phyloP scores from a whole-genome alignment of 1,140 invertebrate genomes.

The Colletes gigas region DNA sequence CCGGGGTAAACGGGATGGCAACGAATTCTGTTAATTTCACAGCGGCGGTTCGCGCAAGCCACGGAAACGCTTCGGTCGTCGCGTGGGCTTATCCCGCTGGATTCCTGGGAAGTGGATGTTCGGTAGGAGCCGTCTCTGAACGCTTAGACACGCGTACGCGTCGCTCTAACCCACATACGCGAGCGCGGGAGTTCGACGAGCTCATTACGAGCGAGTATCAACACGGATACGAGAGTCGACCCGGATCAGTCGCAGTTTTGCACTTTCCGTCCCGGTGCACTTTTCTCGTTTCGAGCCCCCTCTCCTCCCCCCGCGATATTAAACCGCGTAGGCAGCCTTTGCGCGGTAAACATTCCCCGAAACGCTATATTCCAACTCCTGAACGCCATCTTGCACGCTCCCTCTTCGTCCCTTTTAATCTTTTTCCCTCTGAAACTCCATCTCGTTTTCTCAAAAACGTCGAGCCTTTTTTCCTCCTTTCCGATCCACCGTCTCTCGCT shows the following conservation, averaged over 20 bases:
- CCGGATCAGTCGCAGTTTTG: slow-evolving; percentile 37
- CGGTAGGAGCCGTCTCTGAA: neutral
- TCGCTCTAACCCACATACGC: slow-evolving; percentile 2
- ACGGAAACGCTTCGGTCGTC: slow-evolving; percentile 41
- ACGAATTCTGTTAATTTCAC: slow-evolving; percentile 49
- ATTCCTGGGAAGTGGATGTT: slow-evolving; percentile 1
- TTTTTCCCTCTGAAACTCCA: neutral
- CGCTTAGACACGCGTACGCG: neutral
- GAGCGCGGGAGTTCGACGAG: slow-evolving; percentile 39
- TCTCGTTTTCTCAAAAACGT: slow-evolving; percentile 29
- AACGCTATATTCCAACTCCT: slow-evolving; percentile 19
- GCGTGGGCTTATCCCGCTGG: slow-evolving; percentile 13
- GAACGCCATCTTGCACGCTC: neutral
- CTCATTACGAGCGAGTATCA: slow-evolving; percentile 46
- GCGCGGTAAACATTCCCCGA: slow-evolving; percentile 58
- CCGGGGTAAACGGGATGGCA: slow-evolving; percentile 35
- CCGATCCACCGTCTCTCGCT: slow-evolving; percentile 29
- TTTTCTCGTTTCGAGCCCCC: slow-evolving; percentile 54
- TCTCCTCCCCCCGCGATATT: slow-evolving; percentile 19
- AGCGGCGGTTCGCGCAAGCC: slow-evolving; percentile 42
- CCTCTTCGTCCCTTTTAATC: neutral
- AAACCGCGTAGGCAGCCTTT: slow-evolving; percentile 44
- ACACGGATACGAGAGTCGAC: slow-evolving; percentile 17
- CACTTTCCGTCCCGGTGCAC: slow-evolving; percentile 23
- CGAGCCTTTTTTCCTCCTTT: slow-evolving; percentile 5